Evolutionary conservation across 2,888 invertebrate genomes (phyloP).

Genomic region (Atrina japonica): DNA sequence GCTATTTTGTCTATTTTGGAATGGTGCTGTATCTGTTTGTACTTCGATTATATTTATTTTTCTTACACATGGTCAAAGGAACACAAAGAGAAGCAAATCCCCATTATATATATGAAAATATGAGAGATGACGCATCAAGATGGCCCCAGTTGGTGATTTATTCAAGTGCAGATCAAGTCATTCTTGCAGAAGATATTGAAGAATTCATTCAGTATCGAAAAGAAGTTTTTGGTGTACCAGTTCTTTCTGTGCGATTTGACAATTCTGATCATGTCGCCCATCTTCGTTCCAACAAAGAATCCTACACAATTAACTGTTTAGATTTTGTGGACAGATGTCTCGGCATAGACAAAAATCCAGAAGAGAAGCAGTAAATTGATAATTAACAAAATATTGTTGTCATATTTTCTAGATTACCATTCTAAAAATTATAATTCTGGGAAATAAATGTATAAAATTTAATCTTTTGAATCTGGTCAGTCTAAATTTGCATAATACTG

Average conservation of each 20-base stretch:
- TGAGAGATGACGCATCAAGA: constrained; percentile 83
- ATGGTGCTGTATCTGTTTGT: constrained; percentile 60
- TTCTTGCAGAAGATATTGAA: constrained; percentile 86
- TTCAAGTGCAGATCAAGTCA: constrained; percentile 87
- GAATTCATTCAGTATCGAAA: constrained; percentile 85
- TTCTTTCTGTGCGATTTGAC: constrained; percentile 85
- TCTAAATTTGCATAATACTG: too few relatives aligned
- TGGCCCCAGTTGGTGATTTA: constrained; percentile 89
- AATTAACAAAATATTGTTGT: too few relatives aligned
- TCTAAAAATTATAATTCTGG: too few relatives aligned
- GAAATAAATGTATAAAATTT: too few relatives aligned
- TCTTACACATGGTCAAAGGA: constrained; percentile 40
- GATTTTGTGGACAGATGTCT: constrained; percentile 60
- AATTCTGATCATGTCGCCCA: constrained; percentile 90
- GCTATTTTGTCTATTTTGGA: constrained; percentile 81
- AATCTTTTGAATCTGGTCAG: too few relatives aligned
- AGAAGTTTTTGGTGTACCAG: constrained; percentile 83
- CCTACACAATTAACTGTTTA: constrained; percentile 72
- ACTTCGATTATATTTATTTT: constrained; percentile 38
- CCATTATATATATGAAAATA: constrained; percentile 60
- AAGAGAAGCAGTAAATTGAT: too few relatives aligned
- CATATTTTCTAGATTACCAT: too few relatives aligned
- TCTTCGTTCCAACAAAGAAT: constrained; percentile 83
- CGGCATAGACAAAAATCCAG: too few relatives aligned
- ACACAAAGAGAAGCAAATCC: constrained; percentile 43